Evolutionary conservation across 2,113 vertebrate species (phyloP).

Genomic region (Halichoeres trimaculatus): DNA sequence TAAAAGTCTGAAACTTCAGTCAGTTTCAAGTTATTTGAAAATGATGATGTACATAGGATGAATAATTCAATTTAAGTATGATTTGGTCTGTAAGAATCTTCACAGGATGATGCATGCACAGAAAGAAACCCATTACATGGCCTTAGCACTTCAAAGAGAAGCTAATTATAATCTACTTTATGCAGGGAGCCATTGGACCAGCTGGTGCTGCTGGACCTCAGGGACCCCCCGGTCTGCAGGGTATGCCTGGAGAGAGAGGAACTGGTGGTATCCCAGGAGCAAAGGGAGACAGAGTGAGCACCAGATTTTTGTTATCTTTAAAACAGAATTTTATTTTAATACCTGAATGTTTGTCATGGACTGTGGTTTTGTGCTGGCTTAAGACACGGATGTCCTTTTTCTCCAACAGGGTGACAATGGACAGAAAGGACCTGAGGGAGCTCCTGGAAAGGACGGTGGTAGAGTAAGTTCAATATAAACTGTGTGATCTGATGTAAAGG

Average conservation of each 20-base stretch:
- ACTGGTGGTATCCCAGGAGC: constrained; percentile 90
- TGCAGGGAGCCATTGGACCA: constrained; percentile 90
- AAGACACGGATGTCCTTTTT: constrained; percentile 15
- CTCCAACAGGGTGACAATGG: constrained; percentile 90
- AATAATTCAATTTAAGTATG: background rate
- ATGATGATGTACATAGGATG: background rate
- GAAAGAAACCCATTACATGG: background rate
- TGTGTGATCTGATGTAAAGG: background rate
- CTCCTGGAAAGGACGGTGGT: constrained; percentile 92
- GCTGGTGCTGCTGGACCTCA: constrained; percentile 87
- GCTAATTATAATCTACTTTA: too few relatives aligned
- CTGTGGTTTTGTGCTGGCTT: background rate
- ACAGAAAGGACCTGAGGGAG: constrained; percentile 95
- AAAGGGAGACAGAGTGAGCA: constrained; percentile 96
- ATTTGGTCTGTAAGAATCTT: background rate
- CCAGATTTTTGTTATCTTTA: background rate
- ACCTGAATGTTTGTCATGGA: background rate
- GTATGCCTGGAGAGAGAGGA: constrained; percentile 98
- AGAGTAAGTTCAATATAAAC: constrained; percentile 85
- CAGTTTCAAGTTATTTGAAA: background rate
- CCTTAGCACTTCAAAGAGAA: too few relatives aligned
- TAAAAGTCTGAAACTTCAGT: background rate
- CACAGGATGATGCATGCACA: background rate
- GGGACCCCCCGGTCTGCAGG: constrained; percentile 94
- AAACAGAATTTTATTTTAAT: background rate